Conservation (phyloP, 2,113 vertebrate genomes). For the Connochaetes taurinus region DNA sequence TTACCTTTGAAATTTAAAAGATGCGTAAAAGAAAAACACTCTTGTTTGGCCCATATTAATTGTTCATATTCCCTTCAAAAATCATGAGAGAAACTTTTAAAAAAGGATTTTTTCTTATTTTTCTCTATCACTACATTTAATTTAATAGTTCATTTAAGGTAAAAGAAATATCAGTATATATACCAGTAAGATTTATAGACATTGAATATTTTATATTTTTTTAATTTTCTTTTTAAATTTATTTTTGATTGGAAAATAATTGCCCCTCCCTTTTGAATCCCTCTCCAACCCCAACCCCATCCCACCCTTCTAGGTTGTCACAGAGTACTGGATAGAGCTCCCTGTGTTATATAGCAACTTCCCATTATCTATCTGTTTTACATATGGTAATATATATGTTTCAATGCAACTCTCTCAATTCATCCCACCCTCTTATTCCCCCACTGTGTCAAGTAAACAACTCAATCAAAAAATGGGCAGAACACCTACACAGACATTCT, state of each 20-base stretch:
- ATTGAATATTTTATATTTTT: background rate
- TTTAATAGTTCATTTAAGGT: background rate
- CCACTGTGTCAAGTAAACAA: background rate
- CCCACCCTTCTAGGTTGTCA: background rate
- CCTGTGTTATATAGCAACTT: background rate
- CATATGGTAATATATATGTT: background rate
- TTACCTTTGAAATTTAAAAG: slow-evolving; percentile 17
- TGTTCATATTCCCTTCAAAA: background rate
- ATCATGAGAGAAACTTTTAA: background rate
- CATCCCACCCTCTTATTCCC: background rate
- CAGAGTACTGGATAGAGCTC: background rate
- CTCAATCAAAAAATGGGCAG: background rate
- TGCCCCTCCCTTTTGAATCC: background rate
- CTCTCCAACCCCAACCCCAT: background rate
- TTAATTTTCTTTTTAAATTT: background rate
- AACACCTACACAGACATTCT: background rate
- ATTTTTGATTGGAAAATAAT: background rate
- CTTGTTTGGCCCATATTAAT: background rate
- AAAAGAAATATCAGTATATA: background rate
- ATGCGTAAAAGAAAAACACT: background rate
- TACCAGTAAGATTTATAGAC: background rate
- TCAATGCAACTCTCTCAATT: background rate
- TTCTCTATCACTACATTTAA: background rate
- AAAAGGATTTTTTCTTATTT: background rate
- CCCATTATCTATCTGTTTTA: background rate